Evolutionary conservation across 2,113 vertebrate species (phyloP).

Genomic region (Synodontis membranacea): DNA sequence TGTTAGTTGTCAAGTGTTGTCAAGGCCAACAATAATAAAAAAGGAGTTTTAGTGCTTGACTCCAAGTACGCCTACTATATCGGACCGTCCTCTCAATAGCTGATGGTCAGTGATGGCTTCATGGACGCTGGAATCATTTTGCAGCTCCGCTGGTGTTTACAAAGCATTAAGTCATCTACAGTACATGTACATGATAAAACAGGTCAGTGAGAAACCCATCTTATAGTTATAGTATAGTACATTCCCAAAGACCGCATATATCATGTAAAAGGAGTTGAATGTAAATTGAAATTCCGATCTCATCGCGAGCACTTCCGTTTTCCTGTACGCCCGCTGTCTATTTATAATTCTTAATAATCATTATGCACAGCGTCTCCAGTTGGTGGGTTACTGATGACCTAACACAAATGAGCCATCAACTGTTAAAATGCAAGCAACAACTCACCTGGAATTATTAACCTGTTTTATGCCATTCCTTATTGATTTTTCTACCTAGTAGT

Average conservation of each 20-base stretch:
- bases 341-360: constrained; percentile 42
- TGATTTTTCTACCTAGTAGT: constrained; percentile 76
- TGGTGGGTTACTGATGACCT: constrained; percentile 40
- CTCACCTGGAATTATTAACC: constrained; percentile 77
- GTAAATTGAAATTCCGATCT: constrained; percentile 38
- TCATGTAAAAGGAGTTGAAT: background rate
- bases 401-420: constrained; percentile 57
- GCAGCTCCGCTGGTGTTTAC: background rate
- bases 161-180: background rate
- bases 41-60: constrained; percentile 37
- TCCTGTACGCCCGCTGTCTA: background rate
- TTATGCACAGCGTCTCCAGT: constrained; percentile 34
- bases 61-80: background rate
- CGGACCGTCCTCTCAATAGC: background rate
- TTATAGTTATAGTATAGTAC: background rate
- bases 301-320: background rate
- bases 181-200: background rate
- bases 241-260: background rate
- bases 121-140: constrained; percentile 10
- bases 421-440: constrained; percentile 66
- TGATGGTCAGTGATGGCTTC: background rate
- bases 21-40: constrained; percentile 34
- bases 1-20: constrained; percentile 44
- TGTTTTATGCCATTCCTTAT: constrained; percentile 75
- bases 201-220: background rate